Evolutionary conservation across 1,140 invertebrate genomes (phyloP), one percentile per base, ranked within the genome.

Genomic region (Araneus ventricosus): DNA sequence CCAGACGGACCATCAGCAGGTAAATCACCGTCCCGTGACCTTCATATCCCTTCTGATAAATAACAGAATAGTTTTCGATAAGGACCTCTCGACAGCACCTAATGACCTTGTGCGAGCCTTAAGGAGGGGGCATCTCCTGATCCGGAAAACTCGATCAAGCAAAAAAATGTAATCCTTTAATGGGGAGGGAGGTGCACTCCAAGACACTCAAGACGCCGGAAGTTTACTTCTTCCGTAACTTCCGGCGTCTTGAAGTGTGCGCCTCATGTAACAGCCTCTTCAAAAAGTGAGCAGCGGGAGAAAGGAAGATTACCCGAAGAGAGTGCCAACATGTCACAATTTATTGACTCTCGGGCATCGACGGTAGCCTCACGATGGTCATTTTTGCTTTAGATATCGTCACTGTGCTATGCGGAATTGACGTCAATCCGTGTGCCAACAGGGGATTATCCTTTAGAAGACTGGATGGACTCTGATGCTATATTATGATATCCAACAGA

Each of bases 121-220:
- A 45, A 57, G 39, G 14, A 82, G 45, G 45, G 45, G 79, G 70
- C 70, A 84, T 63, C 89, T 84, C 52, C 14, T 91, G 89, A 91
- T 91, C 89, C 89, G 89, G 89, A 91, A 91, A 91, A 91, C 79
- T 91, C 89, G 89, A 91, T 91, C 89, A 91, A 30, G 79, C 89
- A 91, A 91, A 91, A 90, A 91, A 91, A 84, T 91, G 89, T 91
- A 91, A 91, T 91, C 89, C 89, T 91, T 91, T 91, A 91, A 91
- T 91, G 80, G 89, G 89, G 59, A 79, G 37, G 67, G 89, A 57
- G 79, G 89, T 34, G 45, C 30, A 63, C 27, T 27, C 52, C 45
- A 52, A 52, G 45, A 52, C 45, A 52, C 45, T 61, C 30, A 34
- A 91, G 89, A 84, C 80, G 57, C 89, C 52, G 89, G 89, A 91